Conservation (phyloP, 1,140 invertebrate species). For the Cydia strobilella region DNA sequence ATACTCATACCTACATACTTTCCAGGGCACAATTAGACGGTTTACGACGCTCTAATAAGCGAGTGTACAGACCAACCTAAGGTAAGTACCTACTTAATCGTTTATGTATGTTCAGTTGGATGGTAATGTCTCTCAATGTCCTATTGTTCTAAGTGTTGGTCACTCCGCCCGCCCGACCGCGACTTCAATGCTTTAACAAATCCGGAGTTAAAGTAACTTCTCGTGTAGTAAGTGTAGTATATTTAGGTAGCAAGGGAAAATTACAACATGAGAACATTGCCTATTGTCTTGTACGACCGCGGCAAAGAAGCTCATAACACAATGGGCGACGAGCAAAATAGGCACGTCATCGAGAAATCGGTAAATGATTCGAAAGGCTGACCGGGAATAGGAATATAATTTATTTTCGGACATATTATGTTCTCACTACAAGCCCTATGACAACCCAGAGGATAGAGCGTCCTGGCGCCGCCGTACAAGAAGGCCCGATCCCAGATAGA, state of each 20-base stretch:
- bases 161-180: background rate
- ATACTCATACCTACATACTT: too few species aligned
- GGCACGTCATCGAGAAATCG: background rate
- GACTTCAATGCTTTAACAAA: background rate
- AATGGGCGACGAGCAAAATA: background rate
- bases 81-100: background rate
- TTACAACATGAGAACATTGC: background rate
- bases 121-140: background rate
- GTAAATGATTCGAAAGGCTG: too few species aligned
- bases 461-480: too few species aligned
- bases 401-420: too few species aligned
- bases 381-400: too few species aligned
- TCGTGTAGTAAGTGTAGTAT: background rate
- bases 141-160: conserved; percentile 11
- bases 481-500: too few species aligned
- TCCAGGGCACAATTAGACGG: too few species aligned
- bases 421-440: too few species aligned
- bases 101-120: background rate
- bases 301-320: background rate
- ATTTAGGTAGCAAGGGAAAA: background rate
- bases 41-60: too few species aligned
- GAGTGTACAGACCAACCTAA: background rate
- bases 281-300: background rate
- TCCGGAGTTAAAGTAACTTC: conserved; percentile 13
- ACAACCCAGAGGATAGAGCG: too few species aligned